Evolutionary conservation across 2,797 vertebrate genomes (phyloP), one percentile per base, ranked within the genome.

Genomic region (Orestias chungarensis): DNA sequence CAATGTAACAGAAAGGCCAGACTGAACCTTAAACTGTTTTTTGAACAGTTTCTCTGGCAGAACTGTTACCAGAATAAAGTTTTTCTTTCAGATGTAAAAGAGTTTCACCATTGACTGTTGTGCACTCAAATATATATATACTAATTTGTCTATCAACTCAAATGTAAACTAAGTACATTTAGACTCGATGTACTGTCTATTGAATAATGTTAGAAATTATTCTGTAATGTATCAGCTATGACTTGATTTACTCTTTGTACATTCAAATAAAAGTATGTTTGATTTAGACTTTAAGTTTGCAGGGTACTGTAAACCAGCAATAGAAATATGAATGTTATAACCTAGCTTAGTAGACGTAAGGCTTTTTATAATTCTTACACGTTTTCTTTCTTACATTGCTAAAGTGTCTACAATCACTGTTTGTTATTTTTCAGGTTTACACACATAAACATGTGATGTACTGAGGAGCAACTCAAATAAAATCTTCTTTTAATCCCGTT

Each of bases 191-290:
- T 94, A 90, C 87, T 80, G 93, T 95, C 94, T 93, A 91, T 92
- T 91, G 94, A 94, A 94, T 90, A 95, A 94, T 92, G 92, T 94
- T 96, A 96, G 96, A 92, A 94, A 94, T 94, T 95, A 91, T 94
- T 94, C 94, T 94, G 96, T 97, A 96, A 96, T 91, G 96, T 96
- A 97, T 96, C 96, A 96, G 96, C 96, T 96, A 91, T 93, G 91
- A 96, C 94, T 86, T 94, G 86, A 94, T 93, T 91, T 93, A 82
- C 70, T 92, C 91, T 95, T 95, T 94, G 92, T 93, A 95, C 93
- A 94, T 93, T 89, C 92, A 94, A 94, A 89, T 81, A 91, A 59
- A 83, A 86, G 87, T 82, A 90, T 73, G 81, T 92, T 95, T 93
- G 66, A 93, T 94, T 96, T 95, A 94, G 93, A 94, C 93, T 92